phyloP scores from a whole-genome alignment of 2,113 vertebrate genomes.

The Zosterops hypoxanthus region DNA sequence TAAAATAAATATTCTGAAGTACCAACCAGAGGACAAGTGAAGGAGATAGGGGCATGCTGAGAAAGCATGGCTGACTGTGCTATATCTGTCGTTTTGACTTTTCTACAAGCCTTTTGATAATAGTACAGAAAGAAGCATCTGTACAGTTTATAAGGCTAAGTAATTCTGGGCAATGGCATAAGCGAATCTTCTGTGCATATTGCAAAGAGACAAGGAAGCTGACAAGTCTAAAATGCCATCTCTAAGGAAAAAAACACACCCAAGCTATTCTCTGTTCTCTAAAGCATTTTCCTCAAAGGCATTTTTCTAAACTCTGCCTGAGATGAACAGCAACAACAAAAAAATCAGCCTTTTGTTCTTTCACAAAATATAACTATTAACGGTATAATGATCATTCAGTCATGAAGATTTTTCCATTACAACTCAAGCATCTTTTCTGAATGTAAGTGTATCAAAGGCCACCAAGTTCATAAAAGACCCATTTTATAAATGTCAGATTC shows the following conservation, averaged over 20 bases:
- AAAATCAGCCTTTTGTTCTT: background rate
- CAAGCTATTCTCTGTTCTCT: background rate
- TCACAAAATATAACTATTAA: background rate
- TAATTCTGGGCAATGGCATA: background rate
- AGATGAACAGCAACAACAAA: background rate
- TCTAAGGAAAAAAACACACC: background rate
- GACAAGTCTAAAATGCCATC: background rate
- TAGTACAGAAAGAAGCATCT: background rate
- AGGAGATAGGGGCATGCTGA: background rate
- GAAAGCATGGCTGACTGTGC: background rate
- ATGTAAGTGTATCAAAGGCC: background rate
- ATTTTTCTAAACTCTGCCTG: background rate
- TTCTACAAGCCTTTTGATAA: background rate
- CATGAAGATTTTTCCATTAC: background rate
- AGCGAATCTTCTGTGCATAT: background rate
- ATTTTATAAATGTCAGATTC: slow-evolving; percentile 10
- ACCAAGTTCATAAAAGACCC: background rate
- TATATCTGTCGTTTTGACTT: background rate
- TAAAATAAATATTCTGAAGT: background rate
- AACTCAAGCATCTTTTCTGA: background rate
- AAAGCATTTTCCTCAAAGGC: background rate
- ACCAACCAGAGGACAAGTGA: background rate
- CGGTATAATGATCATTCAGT: background rate
- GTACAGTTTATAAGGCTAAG: background rate
- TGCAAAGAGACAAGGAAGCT: background rate